Evolutionary conservation across 2,888 invertebrate species (phyloP).

Genomic region (Steinernema hermaphroditum): DNA sequence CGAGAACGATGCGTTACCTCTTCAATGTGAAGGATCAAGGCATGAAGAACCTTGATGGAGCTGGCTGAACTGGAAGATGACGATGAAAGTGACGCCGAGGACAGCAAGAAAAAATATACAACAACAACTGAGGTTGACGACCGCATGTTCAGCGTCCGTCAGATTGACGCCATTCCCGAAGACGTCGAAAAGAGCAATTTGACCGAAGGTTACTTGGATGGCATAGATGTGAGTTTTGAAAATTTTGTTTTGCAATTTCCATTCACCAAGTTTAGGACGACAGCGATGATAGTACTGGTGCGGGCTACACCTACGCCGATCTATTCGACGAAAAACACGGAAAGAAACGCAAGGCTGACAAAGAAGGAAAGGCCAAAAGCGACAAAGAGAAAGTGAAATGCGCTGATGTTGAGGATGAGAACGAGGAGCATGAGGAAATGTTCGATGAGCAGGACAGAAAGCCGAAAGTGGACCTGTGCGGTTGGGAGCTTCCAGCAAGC

Average conservation of each 20-base stretch:
- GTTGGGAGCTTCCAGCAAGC: slow-evolving; percentile 32
- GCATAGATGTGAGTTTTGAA: slow-evolving; percentile 37
- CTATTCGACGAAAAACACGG: slow-evolving; percentile 45
- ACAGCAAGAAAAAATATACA: not conserved
- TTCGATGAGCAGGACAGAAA: slow-evolving; percentile 36
- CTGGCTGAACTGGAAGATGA: slow-evolving; percentile 31
- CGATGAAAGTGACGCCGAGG: slow-evolving; percentile 27
- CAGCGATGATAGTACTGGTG: slow-evolving; percentile 36
- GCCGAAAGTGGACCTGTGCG: slow-evolving; percentile 36
- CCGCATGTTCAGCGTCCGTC: slow-evolving; percentile 46
- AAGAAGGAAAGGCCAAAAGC: not conserved
- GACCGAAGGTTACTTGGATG: slow-evolving; percentile 40
- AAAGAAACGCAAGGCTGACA: slow-evolving; percentile 2
- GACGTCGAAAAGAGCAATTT: slow-evolving; percentile 41
- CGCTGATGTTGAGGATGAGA: slow-evolving; percentile 41
- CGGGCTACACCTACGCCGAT: slow-evolving; percentile 50
- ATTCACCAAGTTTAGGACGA: slow-evolving; percentile 25
- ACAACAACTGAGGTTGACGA: slow-evolving; percentile 47
- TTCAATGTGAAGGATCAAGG: slow-evolving; percentile 27
- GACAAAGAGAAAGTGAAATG: slow-evolving; percentile 40
- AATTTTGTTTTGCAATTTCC: slow-evolving; percentile 27
- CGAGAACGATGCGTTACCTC: not conserved
- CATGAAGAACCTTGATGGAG: slow-evolving; percentile 23
- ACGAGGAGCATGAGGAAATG: slow-evolving; percentile 35
- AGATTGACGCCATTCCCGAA: slow-evolving; percentile 47